These are phyloP conservation scores for Andrena hattorfiana DNA, from an alignment of 2,888 invertebrate genomes.

Conservation along the genomic window DNA sequence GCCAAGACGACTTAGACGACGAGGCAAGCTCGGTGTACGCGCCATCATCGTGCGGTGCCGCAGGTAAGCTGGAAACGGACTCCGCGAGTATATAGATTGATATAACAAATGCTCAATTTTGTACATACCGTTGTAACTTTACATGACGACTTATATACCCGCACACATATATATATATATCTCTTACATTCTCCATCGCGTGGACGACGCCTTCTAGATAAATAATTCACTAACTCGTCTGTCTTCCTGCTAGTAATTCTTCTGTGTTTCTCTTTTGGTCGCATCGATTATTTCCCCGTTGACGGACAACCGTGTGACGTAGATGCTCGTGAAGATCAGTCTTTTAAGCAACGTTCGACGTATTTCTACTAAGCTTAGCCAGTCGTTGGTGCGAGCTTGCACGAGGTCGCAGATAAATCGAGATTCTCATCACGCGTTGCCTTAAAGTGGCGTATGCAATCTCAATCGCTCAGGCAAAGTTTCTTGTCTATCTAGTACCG, in stretches of 20 bases:
- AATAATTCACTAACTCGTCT: constrained; percentile 65
- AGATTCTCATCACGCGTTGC: constrained; percentile 32
- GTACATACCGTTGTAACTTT: constrained; percentile 59
- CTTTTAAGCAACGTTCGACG: neutral
- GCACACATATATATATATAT: constrained; percentile 2
- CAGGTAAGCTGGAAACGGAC: constrained; percentile 88
- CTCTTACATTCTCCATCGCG: constrained; percentile 32
- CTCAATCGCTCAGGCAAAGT: neutral
- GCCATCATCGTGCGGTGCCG: constrained; percentile 85
- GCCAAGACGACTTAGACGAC: constrained; percentile 94
- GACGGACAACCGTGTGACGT: constrained; percentile 25
- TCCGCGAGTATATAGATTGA: constrained; percentile 86
- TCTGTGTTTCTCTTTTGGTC: constrained; percentile 38
- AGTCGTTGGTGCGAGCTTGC: neutral
- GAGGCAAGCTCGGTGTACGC: constrained; percentile 91
- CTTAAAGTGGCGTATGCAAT: constrained; percentile 14
- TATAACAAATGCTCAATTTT: constrained; percentile 75
- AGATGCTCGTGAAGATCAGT: constrained; percentile 27
- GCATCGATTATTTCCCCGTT: constrained; percentile 44
- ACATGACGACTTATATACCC: constrained; percentile 36
- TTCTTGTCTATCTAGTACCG: neutral
- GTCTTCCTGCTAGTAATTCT: constrained; percentile 51
- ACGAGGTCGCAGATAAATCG: neutral
- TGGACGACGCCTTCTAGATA: constrained; percentile 16
- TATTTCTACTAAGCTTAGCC: neutral